phyloP scores from a whole-genome alignment of 2,888 invertebrate genomes.

The Anarsia innoxiella region DNA sequence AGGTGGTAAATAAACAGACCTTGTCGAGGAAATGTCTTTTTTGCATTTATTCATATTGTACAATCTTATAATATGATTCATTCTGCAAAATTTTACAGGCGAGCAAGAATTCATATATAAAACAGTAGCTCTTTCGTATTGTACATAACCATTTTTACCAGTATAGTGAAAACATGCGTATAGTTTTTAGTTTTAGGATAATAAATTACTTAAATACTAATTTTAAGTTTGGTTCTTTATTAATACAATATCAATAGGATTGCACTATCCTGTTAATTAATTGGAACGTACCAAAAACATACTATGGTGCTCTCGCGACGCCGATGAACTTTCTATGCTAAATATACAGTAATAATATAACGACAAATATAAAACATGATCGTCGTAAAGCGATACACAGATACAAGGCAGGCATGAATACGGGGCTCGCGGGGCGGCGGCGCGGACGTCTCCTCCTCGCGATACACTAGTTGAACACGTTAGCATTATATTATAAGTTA shows the following conservation, averaged over 20 bases:
- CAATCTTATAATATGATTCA: conserved; percentile 75
- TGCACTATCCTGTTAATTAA: conserved; percentile 70
- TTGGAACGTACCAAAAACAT: conserved; percentile 66
- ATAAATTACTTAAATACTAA: conserved; percentile 76
- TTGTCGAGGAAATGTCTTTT: conserved; percentile 72
- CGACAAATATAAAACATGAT: conserved; percentile 57
- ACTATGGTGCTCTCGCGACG: conserved; percentile 64
- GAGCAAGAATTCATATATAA: conserved; percentile 77
- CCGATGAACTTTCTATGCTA: conserved; percentile 75
- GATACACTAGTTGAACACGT: no score
- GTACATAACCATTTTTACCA: conserved; percentile 75
- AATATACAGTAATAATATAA: conserved; percentile 36
- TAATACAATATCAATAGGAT: conserved; percentile 75
- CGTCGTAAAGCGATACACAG: conserved; percentile 59
- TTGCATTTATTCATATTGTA: conserved; percentile 76
- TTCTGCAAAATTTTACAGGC: conserved; percentile 77
- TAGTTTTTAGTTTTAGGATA: conserved; percentile 75
- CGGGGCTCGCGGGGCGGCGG: conserved; percentile 36
- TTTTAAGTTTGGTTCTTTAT: conserved; percentile 76
- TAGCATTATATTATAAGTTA: no score
- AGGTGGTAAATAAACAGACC: conserved; percentile 13
- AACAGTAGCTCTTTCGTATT: conserved; percentile 74
- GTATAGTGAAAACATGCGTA: conserved; percentile 77
- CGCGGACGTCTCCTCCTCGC: no score
- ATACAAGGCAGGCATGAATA: conserved; percentile 63